Evolutionary conservation across 2,797 vertebrate species (phyloP).

Genomic region (Toxotes lorentzi): DNA sequence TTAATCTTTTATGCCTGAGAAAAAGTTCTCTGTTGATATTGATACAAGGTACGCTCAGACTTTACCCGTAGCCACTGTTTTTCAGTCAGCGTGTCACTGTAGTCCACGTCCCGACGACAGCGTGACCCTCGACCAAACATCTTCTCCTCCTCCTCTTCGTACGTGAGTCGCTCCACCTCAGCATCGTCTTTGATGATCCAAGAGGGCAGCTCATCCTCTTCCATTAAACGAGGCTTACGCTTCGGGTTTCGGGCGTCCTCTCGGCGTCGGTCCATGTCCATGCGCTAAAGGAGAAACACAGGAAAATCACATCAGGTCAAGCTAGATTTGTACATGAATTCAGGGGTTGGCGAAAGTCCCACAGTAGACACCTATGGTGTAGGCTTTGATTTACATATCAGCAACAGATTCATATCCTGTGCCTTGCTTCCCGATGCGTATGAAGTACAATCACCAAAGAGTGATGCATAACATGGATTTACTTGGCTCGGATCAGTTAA

Average conservation of each 20-base stretch:
- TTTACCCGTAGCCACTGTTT: slow-evolving; percentile 98
- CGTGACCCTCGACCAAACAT: slow-evolving; percentile 97
- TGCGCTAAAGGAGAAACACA: slow-evolving; percentile 84
- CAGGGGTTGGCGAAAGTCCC: not conserved
- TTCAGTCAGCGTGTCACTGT: slow-evolving; percentile 96
- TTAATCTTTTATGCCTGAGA: not conserved
- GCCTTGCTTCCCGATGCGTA: too few relatives aligned
- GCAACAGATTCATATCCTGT: not conserved
- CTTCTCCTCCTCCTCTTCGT: slow-evolving; percentile 97
- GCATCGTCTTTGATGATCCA: slow-evolving; percentile 99
- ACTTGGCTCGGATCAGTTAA: too few relatives aligned
- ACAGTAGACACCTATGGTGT: too few relatives aligned
- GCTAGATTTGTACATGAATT: not conserved
- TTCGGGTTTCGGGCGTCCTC: slow-evolving; percentile 97
- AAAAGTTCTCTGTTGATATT: too few relatives aligned
- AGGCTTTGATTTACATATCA: not conserved
- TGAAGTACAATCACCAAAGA: too few relatives aligned
- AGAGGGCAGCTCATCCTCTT: slow-evolving; percentile 96
- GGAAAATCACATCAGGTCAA: not conserved
- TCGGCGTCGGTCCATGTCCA: slow-evolving; percentile 96
- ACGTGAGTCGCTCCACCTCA: slow-evolving; percentile 96
- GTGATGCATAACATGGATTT: too few relatives aligned
- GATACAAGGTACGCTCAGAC: not conserved
- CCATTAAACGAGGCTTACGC: slow-evolving; percentile 96
- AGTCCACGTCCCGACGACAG: slow-evolving; percentile 95